Conservation (phyloP, 2,888 invertebrate species). For the Cantharis lateralis region DNA sequence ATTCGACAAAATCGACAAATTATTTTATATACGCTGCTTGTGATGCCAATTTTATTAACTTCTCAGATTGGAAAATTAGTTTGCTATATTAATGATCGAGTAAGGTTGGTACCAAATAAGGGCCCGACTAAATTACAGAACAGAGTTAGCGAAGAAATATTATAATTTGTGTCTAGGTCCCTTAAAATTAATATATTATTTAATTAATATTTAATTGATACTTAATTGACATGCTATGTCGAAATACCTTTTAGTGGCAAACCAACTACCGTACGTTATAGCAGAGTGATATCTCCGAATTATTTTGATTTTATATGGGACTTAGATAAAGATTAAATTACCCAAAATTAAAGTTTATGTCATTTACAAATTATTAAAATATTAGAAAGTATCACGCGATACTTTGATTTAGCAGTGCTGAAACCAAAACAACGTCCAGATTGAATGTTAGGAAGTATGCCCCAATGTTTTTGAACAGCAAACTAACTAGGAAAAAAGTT, state of each 20-base stretch:
- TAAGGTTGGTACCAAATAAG: slow-evolving; percentile 6
- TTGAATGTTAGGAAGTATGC: too few relatives aligned
- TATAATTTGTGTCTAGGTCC: background rate
- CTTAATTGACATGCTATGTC: background rate
- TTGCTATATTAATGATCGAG: background rate
- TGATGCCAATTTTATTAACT: slow-evolving; percentile 10
- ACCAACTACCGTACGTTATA: background rate
- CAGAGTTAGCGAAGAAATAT: background rate
- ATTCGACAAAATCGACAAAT: slow-evolving; percentile 11
- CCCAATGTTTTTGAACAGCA: too few relatives aligned
- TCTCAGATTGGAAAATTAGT: slow-evolving; percentile 6
- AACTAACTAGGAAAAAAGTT: too few relatives aligned
- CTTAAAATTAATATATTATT: background rate
- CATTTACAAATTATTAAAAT: too few relatives aligned
- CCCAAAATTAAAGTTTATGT: too few relatives aligned
- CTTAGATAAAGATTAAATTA: too few relatives aligned
- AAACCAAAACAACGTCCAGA: too few relatives aligned
- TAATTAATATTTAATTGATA: background rate
- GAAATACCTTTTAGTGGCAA: background rate
- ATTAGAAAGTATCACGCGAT: too few relatives aligned
- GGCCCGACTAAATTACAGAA: slow-evolving; percentile 5
- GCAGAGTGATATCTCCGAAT: too few relatives aligned
- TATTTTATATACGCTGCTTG: slow-evolving; percentile 8
- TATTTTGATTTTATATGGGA: too few relatives aligned
- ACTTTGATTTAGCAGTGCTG: too few relatives aligned